Evolutionary conservation across 1,140 invertebrate species (phyloP).

Genomic region (Ylistrum balloti): DNA sequence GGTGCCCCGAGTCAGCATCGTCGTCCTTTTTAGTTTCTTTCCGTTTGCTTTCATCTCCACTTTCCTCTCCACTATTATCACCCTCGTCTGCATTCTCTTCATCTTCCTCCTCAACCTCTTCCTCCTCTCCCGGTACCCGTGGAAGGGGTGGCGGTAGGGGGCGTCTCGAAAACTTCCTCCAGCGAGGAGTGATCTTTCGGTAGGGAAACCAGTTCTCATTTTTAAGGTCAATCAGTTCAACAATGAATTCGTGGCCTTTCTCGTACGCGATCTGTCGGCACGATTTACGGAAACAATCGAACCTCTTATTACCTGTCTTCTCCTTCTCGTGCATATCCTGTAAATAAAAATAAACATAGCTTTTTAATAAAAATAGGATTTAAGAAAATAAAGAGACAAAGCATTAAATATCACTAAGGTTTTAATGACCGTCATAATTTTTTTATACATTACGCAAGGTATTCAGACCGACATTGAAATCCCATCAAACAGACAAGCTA

Average conservation of each 20-base stretch:
- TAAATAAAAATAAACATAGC: slow-evolving; percentile 47
- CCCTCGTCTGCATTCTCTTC: slow-evolving; percentile 44
- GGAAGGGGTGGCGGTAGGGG: slow-evolving; percentile 55
- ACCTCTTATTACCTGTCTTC: slow-evolving; percentile 45
- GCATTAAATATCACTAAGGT: too few species aligned
- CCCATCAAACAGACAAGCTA: too few species aligned
- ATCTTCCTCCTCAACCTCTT: slow-evolving; percentile 42
- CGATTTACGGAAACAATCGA: slow-evolving; percentile 67
- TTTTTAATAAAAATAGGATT: too few species aligned
- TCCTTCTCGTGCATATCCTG: slow-evolving; percentile 63
- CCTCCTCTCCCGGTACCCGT: background rate
- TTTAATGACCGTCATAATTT: too few species aligned
- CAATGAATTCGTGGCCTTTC: slow-evolving; percentile 70
- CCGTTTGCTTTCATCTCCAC: background rate
- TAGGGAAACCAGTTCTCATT: slow-evolving; percentile 71
- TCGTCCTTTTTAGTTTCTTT: slow-evolving; percentile 23
- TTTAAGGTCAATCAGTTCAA: slow-evolving; percentile 77
- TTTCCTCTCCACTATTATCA: background rate
- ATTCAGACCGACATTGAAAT: too few species aligned
- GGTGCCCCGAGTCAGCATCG: slow-evolving; percentile 46
- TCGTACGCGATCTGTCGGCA: slow-evolving; percentile 80
- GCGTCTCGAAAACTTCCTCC: slow-evolving; percentile 53
- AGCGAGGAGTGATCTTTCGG: slow-evolving; percentile 62
- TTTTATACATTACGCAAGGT: too few species aligned
- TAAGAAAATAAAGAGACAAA: too few species aligned